Evolutionary conservation across 2,113 vertebrate species (phyloP).

Genomic region (Melanerpes aurifrons): DNA sequence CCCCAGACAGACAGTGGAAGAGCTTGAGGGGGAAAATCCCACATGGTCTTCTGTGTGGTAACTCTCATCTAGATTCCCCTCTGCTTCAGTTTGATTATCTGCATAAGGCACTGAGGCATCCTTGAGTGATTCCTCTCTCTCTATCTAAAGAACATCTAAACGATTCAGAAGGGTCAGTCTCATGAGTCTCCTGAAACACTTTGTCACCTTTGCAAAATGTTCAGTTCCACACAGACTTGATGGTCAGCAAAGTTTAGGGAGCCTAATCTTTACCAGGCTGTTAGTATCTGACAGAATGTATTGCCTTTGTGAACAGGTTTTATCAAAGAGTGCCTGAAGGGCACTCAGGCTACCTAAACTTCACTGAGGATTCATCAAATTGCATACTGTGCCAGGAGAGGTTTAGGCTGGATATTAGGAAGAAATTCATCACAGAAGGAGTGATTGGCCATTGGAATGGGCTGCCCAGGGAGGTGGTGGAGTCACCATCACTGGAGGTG

Average conservation of each 20-base stretch:
- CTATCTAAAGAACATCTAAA: not conserved
- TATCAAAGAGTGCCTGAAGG: not conserved
- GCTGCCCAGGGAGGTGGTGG: no score
- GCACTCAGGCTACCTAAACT: not conserved
- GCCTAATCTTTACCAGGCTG: not conserved
- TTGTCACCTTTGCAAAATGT: not conserved
- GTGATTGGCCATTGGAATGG: no score
- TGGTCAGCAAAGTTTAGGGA: not conserved
- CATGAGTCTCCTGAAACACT: not conserved
- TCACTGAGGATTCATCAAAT: not conserved
- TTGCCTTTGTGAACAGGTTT: not conserved
- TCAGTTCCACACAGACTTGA: not conserved
- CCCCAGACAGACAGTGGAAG: not conserved
- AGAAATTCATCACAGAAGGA: no score
- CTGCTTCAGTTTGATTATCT: not conserved
- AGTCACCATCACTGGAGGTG: no score
- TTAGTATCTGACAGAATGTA: not conserved
- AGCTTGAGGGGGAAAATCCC: not conserved
- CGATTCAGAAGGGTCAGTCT: not conserved
- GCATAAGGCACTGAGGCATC: not conserved
- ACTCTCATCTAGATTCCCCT: not conserved
- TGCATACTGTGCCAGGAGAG: no score
- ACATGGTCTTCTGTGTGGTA: not conserved
- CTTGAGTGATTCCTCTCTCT: not conserved
- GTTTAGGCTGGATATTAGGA: no score